phyloP scores from a whole-genome alignment of 2,797 vertebrate species.

The Lagodon rhomboides region DNA sequence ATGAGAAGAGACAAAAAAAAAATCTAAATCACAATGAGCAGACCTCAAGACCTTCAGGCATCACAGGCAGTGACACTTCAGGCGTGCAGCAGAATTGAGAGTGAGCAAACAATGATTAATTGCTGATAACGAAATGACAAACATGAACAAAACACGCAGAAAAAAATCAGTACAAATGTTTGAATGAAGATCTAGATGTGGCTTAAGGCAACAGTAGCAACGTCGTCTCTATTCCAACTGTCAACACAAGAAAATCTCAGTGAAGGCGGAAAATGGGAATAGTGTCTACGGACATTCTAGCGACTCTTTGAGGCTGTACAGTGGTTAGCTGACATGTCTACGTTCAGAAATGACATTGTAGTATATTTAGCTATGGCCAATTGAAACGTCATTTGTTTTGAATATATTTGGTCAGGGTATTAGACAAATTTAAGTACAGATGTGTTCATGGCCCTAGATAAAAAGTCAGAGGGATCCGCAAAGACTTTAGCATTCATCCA shows the following conservation, averaged over 20 bases:
- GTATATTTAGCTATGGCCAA: no score
- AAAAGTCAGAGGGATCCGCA: not conserved
- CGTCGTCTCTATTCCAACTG: not conserved
- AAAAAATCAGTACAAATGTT: slow-evolving; percentile 10
- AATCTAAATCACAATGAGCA: not conserved
- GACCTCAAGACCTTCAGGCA: not conserved
- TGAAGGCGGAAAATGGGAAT: not conserved
- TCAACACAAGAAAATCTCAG: slow-evolving; percentile 19
- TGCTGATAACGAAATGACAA: slow-evolving; percentile 15
- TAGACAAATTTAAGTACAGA: not conserved
- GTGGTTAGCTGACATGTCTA: no score
- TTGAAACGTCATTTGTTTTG: not conserved
- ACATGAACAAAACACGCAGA: slow-evolving; percentile 21
- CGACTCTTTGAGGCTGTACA: not conserved
- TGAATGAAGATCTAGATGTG: slow-evolving; percentile 7
- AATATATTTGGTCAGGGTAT: not conserved
- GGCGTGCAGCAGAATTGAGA: not conserved
- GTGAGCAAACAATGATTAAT: slow-evolving; percentile 36
- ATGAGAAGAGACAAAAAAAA: not conserved
- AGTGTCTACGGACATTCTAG: not conserved
- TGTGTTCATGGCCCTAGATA: not conserved
- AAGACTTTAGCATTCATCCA: no score
- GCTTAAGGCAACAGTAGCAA: slow-evolving; percentile 11
- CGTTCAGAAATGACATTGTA: not conserved
- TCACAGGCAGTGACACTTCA: slow-evolving; percentile 1